Percentiles rank a stretch among this genome's conserved stretches.
phyloP scores from a whole-genome alignment of 1,140 invertebrate species.

The Trinorchestia longiramus region DNA sequence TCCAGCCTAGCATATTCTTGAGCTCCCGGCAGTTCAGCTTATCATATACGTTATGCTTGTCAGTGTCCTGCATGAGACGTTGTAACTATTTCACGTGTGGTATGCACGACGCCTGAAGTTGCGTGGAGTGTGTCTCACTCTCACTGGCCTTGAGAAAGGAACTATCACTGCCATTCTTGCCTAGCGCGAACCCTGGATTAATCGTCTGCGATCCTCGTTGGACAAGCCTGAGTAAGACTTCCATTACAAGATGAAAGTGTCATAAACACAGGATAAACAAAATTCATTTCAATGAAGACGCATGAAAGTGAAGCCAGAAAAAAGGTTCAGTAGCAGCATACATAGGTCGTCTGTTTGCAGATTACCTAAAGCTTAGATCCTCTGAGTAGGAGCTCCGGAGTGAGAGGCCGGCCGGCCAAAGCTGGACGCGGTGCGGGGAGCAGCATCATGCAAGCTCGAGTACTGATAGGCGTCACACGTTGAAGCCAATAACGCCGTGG shows the following conservation, averaged over 20 bases:
- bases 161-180: neutral
- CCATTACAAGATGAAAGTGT: neutral
- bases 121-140: neutral
- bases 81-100: neutral
- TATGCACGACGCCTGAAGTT: neutral
- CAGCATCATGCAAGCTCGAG: neutral
- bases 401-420: neutral
- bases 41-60: neutral
- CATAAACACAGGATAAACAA: neutral
- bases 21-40: neutral
- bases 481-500: no score
- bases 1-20: neutral
- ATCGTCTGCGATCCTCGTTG: neutral
- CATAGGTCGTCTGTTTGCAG: neutral
- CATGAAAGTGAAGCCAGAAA: neutral
- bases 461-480: neutral
- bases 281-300: neutral
- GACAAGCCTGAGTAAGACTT: neutral
- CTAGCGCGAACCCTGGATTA: neutral
- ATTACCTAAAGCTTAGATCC: neutral
- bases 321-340: no score
- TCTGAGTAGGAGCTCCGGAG: neutral
- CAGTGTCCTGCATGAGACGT: neutral
- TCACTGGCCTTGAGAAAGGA: constrained; percentile 27
- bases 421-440: neutral